These are phyloP conservation scores for Erebia palarica DNA, from an alignment of 2,888 invertebrate species.

Conservation along the genomic window DNA sequence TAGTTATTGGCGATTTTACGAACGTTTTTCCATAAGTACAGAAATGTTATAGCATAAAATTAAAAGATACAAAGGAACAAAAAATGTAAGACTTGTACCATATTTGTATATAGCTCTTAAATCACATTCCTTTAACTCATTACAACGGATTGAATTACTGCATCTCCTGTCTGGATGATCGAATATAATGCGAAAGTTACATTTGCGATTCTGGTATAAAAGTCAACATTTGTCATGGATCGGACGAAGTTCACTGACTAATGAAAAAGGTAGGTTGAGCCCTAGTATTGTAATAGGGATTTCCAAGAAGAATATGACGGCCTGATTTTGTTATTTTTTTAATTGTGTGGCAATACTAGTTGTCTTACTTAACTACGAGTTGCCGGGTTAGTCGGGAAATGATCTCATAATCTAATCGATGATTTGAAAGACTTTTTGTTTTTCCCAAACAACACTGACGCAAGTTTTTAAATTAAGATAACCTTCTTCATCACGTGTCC, in stretches of 20 bases:
- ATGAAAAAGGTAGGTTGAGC: background rate
- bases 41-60: background rate
- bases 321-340: background rate
- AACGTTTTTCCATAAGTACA: background rate
- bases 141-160: conserved; percentile 22
- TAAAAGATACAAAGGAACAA: background rate
- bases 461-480: too few species aligned
- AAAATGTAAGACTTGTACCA: background rate
- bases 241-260: conserved; percentile 31
- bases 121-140: conserved; percentile 24
- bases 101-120: conserved; percentile 8
- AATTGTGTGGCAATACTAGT: too few species aligned
- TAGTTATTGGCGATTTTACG: too few species aligned
- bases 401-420: too few species aligned
- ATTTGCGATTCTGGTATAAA: conserved; percentile 41
- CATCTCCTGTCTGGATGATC: conserved; percentile 37
- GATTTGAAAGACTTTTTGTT: too few species aligned
- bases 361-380: too few species aligned
- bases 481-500: too few species aligned
- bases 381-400: too few species aligned
- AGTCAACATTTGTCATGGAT: conserved; percentile 46
- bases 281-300: background rate
- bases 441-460: too few species aligned
- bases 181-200: conserved; percentile 40
- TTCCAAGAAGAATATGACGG: background rate